Evolutionary conservation across 2,113 vertebrate genomes (phyloP).

Genomic region (Hippotragus niger): DNA sequence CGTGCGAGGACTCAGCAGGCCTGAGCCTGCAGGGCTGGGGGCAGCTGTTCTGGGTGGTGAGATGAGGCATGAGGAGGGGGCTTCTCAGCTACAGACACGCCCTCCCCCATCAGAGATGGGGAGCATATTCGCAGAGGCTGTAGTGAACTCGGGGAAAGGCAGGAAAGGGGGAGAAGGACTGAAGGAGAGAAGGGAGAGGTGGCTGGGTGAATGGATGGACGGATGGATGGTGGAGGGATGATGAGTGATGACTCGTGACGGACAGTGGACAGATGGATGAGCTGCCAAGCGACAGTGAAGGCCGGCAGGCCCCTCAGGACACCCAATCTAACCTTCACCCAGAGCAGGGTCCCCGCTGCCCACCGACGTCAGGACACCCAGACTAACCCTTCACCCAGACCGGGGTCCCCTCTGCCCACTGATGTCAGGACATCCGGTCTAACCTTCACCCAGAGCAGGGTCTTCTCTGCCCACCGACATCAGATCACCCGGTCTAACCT

Average conservation of each 20-base stretch:
- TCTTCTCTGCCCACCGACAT: rapidly evolving
- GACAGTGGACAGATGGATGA: rapidly evolving
- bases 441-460: rapidly evolving
- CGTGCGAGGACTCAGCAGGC: not conserved
- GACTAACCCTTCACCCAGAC: not conserved
- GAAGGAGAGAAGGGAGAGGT: not conserved
- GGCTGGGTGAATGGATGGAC: not conserved
- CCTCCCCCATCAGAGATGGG: not conserved
- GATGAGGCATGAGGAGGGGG: not conserved
- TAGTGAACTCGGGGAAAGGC: not conserved
- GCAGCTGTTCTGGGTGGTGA: not conserved
- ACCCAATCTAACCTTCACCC: rapidly evolving
- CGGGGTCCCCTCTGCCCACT: not conserved
- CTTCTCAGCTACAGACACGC: not conserved
- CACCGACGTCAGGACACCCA: rapidly evolving
- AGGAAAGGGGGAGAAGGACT: not conserved
- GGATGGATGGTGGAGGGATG: not conserved
- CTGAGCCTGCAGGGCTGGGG: not conserved
- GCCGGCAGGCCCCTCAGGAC: not conserved
- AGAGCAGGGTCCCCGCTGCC: not conserved
- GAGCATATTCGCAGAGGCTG: not conserved
- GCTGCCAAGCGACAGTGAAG: too few relatives aligned
- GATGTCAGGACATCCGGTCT: rapidly evolving
- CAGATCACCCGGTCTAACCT: rapidly evolving
- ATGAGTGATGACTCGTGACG: rapidly evolving